Conservation (phyloP, 2,113 vertebrate species). For the Gadus macrocephalus region DNA sequence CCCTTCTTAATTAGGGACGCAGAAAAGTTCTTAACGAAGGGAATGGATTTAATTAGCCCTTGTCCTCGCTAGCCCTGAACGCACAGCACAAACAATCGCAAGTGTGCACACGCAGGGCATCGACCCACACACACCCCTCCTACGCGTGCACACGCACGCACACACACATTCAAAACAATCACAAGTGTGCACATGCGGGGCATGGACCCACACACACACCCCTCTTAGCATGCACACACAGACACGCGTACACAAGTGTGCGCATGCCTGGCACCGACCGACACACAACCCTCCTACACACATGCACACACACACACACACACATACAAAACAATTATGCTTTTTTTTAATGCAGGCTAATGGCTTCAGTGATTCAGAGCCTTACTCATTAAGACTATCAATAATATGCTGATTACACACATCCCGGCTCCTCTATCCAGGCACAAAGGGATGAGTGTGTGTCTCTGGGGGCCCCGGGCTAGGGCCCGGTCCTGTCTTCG, state of each 20-base stretch:
- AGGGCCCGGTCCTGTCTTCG: constrained; percentile 20
- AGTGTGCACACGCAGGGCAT: constrained; percentile 15
- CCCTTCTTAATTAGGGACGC: constrained; percentile 67
- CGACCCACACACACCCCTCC: background rate
- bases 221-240: background rate
- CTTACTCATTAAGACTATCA: constrained; percentile 72
- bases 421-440: constrained; percentile 51
- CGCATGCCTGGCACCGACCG: background rate
- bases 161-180: background rate
- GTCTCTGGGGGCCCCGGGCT: constrained; percentile 46
- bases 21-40: constrained; percentile 63
- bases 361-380: constrained; percentile 67
- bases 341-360: constrained; percentile 66
- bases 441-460: constrained; percentile 56
- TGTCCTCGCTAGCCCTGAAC: constrained; percentile 32
- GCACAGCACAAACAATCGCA: constrained; percentile 3
- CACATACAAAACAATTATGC: constrained; percentile 73
- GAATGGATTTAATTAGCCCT: constrained; percentile 74
- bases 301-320: constrained; percentile 16
- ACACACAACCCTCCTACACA: background rate
- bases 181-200: background rate
- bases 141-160: background rate
- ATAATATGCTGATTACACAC: constrained; percentile 72
- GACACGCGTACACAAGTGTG: background rate
- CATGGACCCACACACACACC: background rate